Evolutionary conservation across 2,113 vertebrate genomes (phyloP), one percentile per base, ranked within the genome.

Genomic region (Mus spicilegus): DNA sequence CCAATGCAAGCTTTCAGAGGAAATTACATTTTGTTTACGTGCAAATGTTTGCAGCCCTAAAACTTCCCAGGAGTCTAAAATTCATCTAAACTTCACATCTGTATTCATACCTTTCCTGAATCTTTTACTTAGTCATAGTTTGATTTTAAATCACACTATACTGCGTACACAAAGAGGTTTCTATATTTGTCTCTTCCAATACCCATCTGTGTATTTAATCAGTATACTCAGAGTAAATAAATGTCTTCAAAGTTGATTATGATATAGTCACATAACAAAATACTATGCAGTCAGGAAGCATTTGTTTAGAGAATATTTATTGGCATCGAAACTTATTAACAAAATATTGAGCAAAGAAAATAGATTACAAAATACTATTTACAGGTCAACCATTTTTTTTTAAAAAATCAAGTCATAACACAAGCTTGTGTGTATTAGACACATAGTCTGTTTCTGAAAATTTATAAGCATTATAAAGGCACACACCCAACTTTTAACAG

Each of bases 251-350:
- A 92, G 72, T 75, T 56, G 42, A 72, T 77, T 46, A 93, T 73
- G 72, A 36, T 2, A 42, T 58, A 90, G 36, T 58, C 26, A 78
- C 12, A 65, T 67, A 95, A 95, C 65, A 89, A 94, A 97, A 93
- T 86, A 13, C 76, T 89, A 87, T 54, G 54, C 11, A 95, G 61
- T 26, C 80, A 93, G 46, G n/a, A 80, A 89, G 78, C 3, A 70
- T 49, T 75, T 76, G 36, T 28, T 93, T 95, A 86, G 46, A 95
- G 14, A 88, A 96, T 39, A 28, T 97, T 95, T 97, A 95, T 95
- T 97, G 12, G 69, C 58, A 84, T 54, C 67, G 36, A 46, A 85
- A 95, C 33, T 76, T 58, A 75, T 33, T 63, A 76, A 95, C 20
- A 92, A 75, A 70, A 93, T 73, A 86, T 36, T 73, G 49, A 51